Conservation (phyloP, 2,113 vertebrate species). For the Gambusia holbrooki region DNA sequence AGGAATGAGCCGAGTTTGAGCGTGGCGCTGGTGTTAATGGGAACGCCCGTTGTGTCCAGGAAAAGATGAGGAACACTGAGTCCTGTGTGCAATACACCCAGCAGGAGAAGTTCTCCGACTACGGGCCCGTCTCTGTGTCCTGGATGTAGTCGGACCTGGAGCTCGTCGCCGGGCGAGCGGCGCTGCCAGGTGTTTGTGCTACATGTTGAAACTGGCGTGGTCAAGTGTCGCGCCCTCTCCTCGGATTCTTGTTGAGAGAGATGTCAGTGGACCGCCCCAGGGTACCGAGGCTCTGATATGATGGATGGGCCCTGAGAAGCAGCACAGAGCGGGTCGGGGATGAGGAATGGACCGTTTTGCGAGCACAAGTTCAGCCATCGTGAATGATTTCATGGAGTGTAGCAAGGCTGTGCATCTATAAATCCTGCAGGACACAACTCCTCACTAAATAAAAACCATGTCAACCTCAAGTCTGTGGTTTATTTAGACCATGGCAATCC, state of each 20-base stretch:
- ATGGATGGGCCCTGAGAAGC: slow-evolving; percentile 57
- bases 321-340: slow-evolving; percentile 44
- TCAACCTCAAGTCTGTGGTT: background rate
- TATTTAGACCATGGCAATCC: too few relatives aligned
- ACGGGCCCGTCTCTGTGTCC: slow-evolving; percentile 9
- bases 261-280: slow-evolving; percentile 63
- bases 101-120: slow-evolving; percentile 41
- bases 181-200: slow-evolving; percentile 25
- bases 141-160: slow-evolving; percentile 23
- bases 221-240: slow-evolving; percentile 39
- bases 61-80: slow-evolving; percentile 65
- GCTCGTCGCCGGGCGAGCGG: slow-evolving; percentile 18
- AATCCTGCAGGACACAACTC: slow-evolving; percentile 1
- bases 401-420: background rate
- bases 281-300: slow-evolving; percentile 50
- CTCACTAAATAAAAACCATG: background rate
- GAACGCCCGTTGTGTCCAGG: slow-evolving; percentile 46
- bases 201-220: slow-evolving; percentile 72
- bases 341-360: slow-evolving; percentile 54
- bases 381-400: slow-evolving; percentile 38
- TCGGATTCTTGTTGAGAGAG: slow-evolving; percentile 51
- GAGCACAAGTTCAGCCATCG: slow-evolving; percentile 22
- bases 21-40: slow-evolving; percentile 72
- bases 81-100: slow-evolving; percentile 62
- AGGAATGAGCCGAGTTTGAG: slow-evolving; percentile 55